Percentiles rank a stretch among this genome's conserved stretches.
Evolutionary conservation across 2,888 invertebrate species (phyloP).

Genomic region (Hesperia comma): DNA sequence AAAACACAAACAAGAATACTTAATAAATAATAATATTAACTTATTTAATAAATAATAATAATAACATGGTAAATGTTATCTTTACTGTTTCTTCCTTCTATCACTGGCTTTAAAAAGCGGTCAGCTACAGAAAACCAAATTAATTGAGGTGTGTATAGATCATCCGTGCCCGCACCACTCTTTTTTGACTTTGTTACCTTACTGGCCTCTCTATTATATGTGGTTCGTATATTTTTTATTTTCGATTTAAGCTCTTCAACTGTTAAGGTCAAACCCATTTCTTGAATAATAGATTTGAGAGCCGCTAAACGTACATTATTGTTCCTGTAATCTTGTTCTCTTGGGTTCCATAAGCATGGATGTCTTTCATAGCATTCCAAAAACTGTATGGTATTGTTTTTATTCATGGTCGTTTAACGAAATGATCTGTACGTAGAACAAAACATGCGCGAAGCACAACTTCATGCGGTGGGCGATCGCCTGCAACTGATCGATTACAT

Average conservation of each 20-base stretch:
- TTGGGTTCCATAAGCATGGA: constrained; percentile 46
- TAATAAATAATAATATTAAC: too few species aligned
- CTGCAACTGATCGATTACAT: too few species aligned
- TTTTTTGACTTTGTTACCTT: constrained; percentile 52
- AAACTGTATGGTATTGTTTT: constrained; percentile 47
- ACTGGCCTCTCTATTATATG: constrained; percentile 50
- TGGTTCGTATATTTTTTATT: constrained; percentile 52
- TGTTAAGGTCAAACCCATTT: constrained; percentile 49
- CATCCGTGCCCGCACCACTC: constrained; percentile 49
- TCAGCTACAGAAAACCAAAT: constrained; percentile 54
- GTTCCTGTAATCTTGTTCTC: constrained; percentile 49
- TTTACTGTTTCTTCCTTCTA: constrained; percentile 50
- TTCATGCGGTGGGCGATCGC: too few species aligned
- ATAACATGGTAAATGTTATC: constrained; percentile 50
- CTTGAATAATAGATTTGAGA: constrained; percentile 38
- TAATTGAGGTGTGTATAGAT: constrained; percentile 51
- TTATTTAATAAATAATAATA: constrained; percentile 47
- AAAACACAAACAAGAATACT: constrained; percentile 43
- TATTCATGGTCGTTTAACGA: constrained; percentile 46
- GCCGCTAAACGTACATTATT: constrained; percentile 48
- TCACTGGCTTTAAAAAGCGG: constrained; percentile 52
- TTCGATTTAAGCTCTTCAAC: constrained; percentile 49
- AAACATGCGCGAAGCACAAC: too few species aligned
- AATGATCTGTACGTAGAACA: constrained; percentile 41
- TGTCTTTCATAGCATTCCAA: constrained; percentile 46